Percentiles rank a stretch among this genome's conserved stretches.
These are phyloP conservation scores for Diaprepes abbreviatus DNA, from an alignment of 2,888 invertebrate genomes.

Conservation along the genomic window DNA sequence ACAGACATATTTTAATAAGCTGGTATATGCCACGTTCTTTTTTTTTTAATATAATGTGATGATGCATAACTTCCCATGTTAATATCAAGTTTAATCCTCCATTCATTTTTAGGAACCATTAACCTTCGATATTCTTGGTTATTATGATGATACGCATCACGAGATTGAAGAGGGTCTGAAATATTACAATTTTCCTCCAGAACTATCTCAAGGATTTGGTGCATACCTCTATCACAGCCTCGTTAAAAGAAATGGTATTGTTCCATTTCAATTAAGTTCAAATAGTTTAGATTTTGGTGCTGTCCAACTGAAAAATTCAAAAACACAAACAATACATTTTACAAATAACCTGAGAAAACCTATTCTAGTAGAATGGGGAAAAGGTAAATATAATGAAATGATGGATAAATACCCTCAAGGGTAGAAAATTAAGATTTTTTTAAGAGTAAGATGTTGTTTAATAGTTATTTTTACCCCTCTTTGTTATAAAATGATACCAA, in stretches of 20 bases:
- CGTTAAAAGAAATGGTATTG: constrained; percentile 46
- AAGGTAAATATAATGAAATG: constrained; percentile 54
- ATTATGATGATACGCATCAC: constrained; percentile 34
- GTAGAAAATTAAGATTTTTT: too few species aligned
- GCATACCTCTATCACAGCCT: constrained; percentile 60
- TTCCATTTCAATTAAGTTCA: constrained; percentile 59
- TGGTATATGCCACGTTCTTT: too few species aligned
- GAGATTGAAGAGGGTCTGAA: constrained; percentile 35
- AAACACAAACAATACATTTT: constrained; percentile 40
- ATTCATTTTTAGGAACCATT: constrained; percentile 61
- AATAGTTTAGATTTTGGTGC: constrained; percentile 64
- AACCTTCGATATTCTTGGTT: constrained; percentile 60
- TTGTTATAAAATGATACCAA: too few species aligned
- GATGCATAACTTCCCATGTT: too few species aligned
- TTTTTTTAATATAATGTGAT: too few species aligned
- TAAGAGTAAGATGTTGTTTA: too few species aligned
- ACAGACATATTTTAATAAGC: too few species aligned
- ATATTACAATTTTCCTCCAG: constrained; percentile 47
- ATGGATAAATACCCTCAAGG: too few species aligned
- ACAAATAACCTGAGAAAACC: constrained; percentile 54
- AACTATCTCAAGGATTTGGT: constrained; percentile 55
- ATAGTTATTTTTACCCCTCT: too few species aligned
- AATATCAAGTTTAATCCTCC: too few species aligned
- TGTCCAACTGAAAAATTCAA: constrained; percentile 18
- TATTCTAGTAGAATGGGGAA: constrained; percentile 56